A percentile compares a stretch with the other conserved stretches of the same genome.
phyloP scores from a whole-genome alignment of 2,113 vertebrate genomes.

The Periophthalmodon schlosseri region DNA sequence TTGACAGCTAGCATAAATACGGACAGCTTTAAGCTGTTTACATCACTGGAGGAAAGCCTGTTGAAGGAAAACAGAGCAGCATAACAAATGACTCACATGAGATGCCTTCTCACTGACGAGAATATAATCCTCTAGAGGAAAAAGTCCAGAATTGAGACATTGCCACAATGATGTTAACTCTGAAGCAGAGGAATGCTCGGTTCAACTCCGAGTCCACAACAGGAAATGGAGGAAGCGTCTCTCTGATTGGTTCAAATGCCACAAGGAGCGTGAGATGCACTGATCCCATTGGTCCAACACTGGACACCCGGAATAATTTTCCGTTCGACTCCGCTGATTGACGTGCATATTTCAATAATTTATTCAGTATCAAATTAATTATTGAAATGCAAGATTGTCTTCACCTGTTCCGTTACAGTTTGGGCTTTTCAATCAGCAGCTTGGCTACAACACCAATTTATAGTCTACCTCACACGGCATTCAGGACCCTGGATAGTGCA shows the following conservation, averaged over 20 bases:
- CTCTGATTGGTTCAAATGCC: slow-evolving; percentile 64
- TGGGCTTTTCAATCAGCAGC: slow-evolving; percentile 1
- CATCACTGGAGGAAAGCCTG: slow-evolving; percentile 16
- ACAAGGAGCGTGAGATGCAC: slow-evolving; percentile 9
- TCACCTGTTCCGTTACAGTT: slow-evolving; percentile 44
- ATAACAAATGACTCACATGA: slow-evolving; percentile 48
- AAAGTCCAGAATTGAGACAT: slow-evolving; percentile 30
- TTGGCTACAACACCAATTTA: background rate
- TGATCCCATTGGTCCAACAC: slow-evolving; percentile 63
- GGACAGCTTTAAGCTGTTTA: slow-evolving; percentile 59
- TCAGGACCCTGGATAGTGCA: background rate
- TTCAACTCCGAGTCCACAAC: slow-evolving; percentile 55
- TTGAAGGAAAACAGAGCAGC: background rate
- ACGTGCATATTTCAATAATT: slow-evolving; percentile 72
- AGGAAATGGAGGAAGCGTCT: slow-evolving; percentile 65
- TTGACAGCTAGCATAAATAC: background rate
- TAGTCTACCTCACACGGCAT: background rate
- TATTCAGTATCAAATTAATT: slow-evolving; percentile 61
- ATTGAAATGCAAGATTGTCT: slow-evolving; percentile 51
- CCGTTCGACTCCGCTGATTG: slow-evolving; percentile 33
- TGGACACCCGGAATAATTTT: slow-evolving; percentile 25
- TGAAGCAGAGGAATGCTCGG: slow-evolving; percentile 43
- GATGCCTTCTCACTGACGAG: slow-evolving; percentile 13
- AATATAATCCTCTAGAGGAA: background rate
- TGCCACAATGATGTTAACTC: slow-evolving; percentile 24